Conservation (phyloP, 2,888 invertebrate genomes). For the Fragum whitleyi region DNA sequence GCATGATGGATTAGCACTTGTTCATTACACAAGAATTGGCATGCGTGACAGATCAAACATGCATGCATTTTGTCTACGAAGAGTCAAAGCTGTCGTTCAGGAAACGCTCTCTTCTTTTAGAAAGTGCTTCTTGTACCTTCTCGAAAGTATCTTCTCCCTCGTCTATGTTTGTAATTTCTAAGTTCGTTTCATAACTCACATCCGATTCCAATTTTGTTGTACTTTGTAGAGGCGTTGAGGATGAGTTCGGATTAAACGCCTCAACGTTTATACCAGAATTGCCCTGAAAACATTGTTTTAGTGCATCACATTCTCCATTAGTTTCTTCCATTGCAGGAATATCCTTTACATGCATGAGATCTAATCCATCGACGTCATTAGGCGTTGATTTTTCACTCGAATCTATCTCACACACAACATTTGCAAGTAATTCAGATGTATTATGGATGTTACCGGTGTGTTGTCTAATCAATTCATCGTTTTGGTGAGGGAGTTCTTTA, state of each 20-base stretch:
- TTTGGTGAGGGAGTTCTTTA: too few relatives aligned
- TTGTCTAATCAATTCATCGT: too few relatives aligned
- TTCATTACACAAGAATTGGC: not conserved
- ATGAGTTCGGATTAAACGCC: not conserved
- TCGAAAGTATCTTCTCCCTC: not conserved
- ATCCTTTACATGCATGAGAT: too few relatives aligned
- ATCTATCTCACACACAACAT: too few relatives aligned
- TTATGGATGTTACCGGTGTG: too few relatives aligned
- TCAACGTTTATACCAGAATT: not conserved
- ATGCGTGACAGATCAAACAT: not conserved
- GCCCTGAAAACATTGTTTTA: not conserved
- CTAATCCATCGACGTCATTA: too few relatives aligned
- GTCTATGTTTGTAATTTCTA: too few relatives aligned
- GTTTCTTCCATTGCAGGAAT: too few relatives aligned
- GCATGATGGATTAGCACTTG: too few relatives aligned
- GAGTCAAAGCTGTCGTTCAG: not conserved
- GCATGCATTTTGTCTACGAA: not conserved
- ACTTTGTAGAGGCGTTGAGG: not conserved
- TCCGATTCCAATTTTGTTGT: not conserved
- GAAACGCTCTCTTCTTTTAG: not conserved
- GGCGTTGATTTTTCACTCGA: too few relatives aligned
- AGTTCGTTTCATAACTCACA: not conserved
- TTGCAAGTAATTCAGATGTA: too few relatives aligned
- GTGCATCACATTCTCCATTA: too few relatives aligned
- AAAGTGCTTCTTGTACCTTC: not conserved